phyloP scores from a whole-genome alignment of 2,888 invertebrate species.

The Drepanosiphum platanoidis region DNA sequence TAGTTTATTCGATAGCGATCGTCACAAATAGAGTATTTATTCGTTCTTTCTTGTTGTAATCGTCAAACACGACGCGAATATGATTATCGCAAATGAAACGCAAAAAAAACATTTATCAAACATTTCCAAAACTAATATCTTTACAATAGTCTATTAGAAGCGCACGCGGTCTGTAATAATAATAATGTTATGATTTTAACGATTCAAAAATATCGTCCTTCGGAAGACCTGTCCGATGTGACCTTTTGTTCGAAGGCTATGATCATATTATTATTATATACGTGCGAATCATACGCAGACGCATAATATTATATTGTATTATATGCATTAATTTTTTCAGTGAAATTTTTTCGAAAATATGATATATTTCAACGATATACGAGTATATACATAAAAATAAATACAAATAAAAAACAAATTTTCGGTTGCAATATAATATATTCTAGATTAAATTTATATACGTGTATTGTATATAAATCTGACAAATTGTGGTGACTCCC shows the following conservation, averaged over 20 bases:
- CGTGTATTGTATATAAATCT: constrained; percentile 1
- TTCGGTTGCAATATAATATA: background rate
- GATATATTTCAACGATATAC: background rate
- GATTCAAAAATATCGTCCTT: constrained; percentile 53
- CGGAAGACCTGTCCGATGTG: constrained; percentile 26
- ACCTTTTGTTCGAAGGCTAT: constrained; percentile 50
- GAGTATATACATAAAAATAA: background rate
- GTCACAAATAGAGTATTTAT: background rate
- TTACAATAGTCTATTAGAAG: background rate
- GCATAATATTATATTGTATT: background rate
- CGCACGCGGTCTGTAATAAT: constrained; percentile 20
- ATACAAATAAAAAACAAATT: background rate
- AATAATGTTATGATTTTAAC: constrained; percentile 5
- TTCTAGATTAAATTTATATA: background rate
- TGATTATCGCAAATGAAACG: background rate
- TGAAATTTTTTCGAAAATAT: constrained; percentile 13
- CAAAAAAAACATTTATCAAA: background rate
- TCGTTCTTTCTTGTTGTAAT: too few species aligned
- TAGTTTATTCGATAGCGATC: background rate
- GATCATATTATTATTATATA: background rate
- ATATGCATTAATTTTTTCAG: constrained; percentile 6
- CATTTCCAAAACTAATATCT: background rate
- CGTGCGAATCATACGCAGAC: too few species aligned
- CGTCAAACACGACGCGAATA: too few species aligned
- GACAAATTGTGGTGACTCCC: constrained; percentile 45